Conservation (phyloP, 2,113 vertebrate genomes). For the Neogale vison region DNA sequence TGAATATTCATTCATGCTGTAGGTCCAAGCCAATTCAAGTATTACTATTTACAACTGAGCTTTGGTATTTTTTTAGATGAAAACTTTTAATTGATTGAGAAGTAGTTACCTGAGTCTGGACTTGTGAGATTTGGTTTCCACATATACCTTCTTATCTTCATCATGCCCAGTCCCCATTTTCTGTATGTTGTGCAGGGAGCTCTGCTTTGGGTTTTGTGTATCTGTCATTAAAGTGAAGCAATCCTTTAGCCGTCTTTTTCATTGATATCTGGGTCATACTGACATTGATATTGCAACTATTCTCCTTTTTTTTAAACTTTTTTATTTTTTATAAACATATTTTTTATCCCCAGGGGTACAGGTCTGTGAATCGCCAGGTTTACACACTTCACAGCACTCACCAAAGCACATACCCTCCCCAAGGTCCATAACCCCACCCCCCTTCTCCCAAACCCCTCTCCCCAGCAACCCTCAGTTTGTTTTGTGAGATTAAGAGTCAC, state of each 20-base stretch:
- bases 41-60: background rate
- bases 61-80: background rate
- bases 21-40: background rate
- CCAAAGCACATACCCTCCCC: too few species aligned
- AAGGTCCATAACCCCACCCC: too few species aligned
- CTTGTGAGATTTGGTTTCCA: background rate
- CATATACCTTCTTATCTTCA: fast-evolving
- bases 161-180: background rate
- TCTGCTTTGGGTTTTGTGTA: background rate
- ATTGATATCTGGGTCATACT: background rate
- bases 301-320: too few species aligned
- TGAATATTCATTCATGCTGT: background rate
- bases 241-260: background rate
- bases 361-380: too few species aligned
- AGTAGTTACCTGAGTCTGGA: background rate
- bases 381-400: too few species aligned
- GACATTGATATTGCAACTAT: background rate
- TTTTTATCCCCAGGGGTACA: too few species aligned
- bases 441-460: too few species aligned
- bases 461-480: too few species aligned
- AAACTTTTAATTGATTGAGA: background rate
- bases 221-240: background rate
- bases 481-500: too few species aligned
- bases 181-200: too few species aligned
- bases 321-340: too few species aligned